Base-by-base conservation (phyloP, 1,140 invertebrate genomes). In the Dendroctonus valens region DNA sequence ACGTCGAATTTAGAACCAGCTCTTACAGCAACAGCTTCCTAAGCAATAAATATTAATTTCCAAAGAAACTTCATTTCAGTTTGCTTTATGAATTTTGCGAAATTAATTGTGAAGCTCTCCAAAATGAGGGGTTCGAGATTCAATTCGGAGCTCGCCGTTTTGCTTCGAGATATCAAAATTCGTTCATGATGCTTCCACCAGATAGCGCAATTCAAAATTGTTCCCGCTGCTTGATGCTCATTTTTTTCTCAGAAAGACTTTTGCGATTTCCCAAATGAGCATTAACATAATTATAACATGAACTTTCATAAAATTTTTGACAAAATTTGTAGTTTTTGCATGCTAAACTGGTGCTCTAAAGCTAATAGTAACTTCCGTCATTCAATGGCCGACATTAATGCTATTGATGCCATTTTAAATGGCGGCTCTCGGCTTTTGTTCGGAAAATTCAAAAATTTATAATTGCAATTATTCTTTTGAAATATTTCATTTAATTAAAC, bases 91-190 rank as follows among this genome's bases (percentile, higher is more conserved):
- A 6, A 14, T 65, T 69, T 46, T 14, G 5, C 38, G 41, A 72
- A 70, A 71, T 54, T 67, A 74, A 69, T 75, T 71, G 60, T 53
- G 61, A 57, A 69, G 64, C 54, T 67, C 58, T 59, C 50, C 7
- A 58, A 73, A 65, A 67, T 73, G 81, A 84, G 83, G 83, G 83
- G 81, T 83, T 84, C 79, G 82, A 84, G 83, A 84, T 82, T 83
- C 80, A 78, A 65, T 5, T 54, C 62, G 44, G 41, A 53, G 44
- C 65, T 62, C 66, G 64, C 58, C 48, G 64, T 70, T 70, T 63
- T 68, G 71, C 63, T 61, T 57, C 73, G 72, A 73, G 75, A 76
- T 76, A 74, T 73, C 58, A 63, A 61, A 14, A 41, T 41, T 73
- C 65, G 42, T 75, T 72, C 46, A 52, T 44, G 52, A 75, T 74